Percentiles rank a stretch among this genome's conserved stretches.
Evolutionary conservation across 2,888 invertebrate genomes (phyloP).

Genomic region (Protodeltote pygarga): DNA sequence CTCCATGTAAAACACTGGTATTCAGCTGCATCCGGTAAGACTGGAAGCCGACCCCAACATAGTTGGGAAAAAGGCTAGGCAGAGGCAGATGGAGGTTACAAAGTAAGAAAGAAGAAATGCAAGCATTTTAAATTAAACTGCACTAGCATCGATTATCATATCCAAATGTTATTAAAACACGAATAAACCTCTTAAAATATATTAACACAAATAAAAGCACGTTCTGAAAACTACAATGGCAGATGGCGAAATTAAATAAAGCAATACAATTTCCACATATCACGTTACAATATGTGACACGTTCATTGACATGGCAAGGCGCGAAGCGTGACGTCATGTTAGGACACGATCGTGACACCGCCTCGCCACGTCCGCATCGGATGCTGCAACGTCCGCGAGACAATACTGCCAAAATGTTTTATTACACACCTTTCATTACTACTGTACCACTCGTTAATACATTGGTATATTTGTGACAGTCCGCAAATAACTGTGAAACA

Average conservation of each 20-base stretch:
- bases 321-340: slow-evolving; percentile 36
- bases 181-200: background rate
- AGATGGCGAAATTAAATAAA: slow-evolving; percentile 72
- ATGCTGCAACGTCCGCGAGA: slow-evolving; percentile 6
- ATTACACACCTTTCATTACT: background rate
- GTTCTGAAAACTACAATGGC: slow-evolving; percentile 49
- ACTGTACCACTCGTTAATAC: background rate
- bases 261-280: slow-evolving; percentile 78
- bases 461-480: background rate
- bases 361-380: slow-evolving; percentile 25
- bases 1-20: too few species aligned
- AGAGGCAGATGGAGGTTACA: too few species aligned
- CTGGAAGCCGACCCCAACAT: too few species aligned
- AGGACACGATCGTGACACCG: slow-evolving; percentile 23
- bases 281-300: slow-evolving; percentile 67
- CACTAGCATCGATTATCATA: too few species aligned
- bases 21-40: too few species aligned
- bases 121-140: too few species aligned
- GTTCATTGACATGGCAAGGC: slow-evolving; percentile 64
- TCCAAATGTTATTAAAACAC: too few species aligned
- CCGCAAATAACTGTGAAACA: too few species aligned
- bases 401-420: slow-evolving; percentile 2
- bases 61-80: too few species aligned
- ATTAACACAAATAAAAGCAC: slow-evolving; percentile 35
- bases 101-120: too few species aligned